A percentile compares a stretch with the other conserved stretches of the same genome.
phyloP scores from a whole-genome alignment of 2,113 vertebrate species.

The Rafetus swinhoei region DNA sequence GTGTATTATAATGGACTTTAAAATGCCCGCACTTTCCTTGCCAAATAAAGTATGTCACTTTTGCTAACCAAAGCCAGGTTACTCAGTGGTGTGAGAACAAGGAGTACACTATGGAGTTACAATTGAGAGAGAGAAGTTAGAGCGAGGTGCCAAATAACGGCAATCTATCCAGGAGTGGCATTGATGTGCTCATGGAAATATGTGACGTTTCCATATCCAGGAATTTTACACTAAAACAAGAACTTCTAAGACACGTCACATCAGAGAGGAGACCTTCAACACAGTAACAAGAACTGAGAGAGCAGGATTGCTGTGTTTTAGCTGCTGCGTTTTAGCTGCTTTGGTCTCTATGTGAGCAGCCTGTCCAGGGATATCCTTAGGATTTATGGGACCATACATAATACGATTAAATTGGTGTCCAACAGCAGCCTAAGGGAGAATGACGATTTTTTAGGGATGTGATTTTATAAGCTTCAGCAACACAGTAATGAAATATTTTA shows the following conservation, averaged over 20 bases:
- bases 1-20: not conserved
- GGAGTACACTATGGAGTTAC: not conserved
- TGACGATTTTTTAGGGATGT: no score
- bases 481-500: no score
- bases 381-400: no score
- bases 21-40: not conserved
- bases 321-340: not conserved
- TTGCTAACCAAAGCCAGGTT: not conserved
- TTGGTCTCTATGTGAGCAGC: not conserved
- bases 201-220: not conserved
- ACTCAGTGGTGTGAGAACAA: not conserved
- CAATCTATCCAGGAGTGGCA: not conserved
- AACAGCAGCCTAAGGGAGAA: no score
- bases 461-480: no score
- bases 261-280: not conserved
- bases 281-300: not conserved
- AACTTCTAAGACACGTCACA: not conserved
- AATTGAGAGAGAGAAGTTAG: not conserved
- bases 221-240: not conserved
- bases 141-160: not conserved
- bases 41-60: not conserved
- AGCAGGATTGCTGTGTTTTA: not conserved
- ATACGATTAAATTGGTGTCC: no score
- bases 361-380: no score
- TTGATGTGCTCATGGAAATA: not conserved